phyloP scores from a whole-genome alignment of 2,113 vertebrate species.

The Nematolebias whitei region DNA sequence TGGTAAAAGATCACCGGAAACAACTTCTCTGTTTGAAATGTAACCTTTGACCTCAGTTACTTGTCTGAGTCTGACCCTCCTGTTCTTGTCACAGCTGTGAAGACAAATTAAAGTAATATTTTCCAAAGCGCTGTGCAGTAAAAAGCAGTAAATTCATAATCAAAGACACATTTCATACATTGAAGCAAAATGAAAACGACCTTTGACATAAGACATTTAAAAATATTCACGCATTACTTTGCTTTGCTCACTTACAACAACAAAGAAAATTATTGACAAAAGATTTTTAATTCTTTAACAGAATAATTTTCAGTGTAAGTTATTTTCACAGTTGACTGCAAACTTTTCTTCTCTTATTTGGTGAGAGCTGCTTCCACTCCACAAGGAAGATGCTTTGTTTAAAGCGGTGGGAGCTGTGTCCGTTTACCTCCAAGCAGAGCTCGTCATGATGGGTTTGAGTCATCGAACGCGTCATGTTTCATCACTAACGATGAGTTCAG shows the following conservation, averaged over 20 bases:
- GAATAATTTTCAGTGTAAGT: too few relatives aligned
- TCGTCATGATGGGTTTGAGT: constrained; percentile 29
- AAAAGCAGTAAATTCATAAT: not conserved
- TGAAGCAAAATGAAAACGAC: too few relatives aligned
- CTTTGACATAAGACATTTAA: not conserved
- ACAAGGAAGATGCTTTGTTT: not conserved
- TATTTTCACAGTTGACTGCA: too few relatives aligned
- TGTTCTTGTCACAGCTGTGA: not conserved
- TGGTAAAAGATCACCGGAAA: not conserved
- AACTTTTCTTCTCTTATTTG: too few relatives aligned
- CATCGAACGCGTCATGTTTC: constrained; percentile 5
- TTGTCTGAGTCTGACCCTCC: fast-evolving
- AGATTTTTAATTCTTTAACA: too few relatives aligned
- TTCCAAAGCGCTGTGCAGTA: not conserved
- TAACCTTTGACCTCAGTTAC: not conserved
- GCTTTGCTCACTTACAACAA: too few relatives aligned
- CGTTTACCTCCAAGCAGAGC: not conserved
- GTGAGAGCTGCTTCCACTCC: not conserved
- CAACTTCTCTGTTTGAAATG: not conserved
- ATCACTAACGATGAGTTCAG: constrained; percentile 36
- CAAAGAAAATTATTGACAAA: too few relatives aligned
- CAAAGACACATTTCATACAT: fast-evolving
- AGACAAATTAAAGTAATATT: not conserved
- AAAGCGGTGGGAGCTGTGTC: not conserved
- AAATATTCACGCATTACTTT: too few relatives aligned